These are phyloP conservation scores for Acyrthosiphon pisum DNA, from an alignment of 1,140 invertebrate genomes.

Conservation along the genomic window DNA sequence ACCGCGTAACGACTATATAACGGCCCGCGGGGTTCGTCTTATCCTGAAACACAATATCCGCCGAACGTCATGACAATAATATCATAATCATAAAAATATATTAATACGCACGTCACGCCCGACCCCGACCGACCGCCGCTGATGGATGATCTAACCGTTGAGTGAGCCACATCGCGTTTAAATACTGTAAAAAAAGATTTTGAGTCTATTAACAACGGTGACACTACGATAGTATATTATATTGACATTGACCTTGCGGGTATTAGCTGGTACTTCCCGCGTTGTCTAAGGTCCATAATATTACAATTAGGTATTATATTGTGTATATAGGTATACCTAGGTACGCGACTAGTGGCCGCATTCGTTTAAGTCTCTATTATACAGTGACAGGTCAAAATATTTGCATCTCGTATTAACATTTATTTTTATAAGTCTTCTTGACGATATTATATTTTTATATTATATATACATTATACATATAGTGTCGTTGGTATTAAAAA, in stretches of 20 bases:
- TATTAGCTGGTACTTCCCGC: not conserved
- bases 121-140: not conserved
- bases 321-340: not conserved
- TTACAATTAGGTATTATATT: not conserved
- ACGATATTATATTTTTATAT: not conserved
- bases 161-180: not conserved
- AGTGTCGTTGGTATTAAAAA: not conserved
- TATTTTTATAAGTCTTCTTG: not conserved
- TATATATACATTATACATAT: not conserved
- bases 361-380: constrained; percentile 6
- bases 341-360: not conserved
- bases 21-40: not conserved
- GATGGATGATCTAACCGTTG: not conserved
- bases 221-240: not conserved
- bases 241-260: not conserved
- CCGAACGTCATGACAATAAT: constrained; percentile 12
- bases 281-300: not conserved
- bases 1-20: not conserved
- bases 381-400: constrained; percentile 6
- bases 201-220: not conserved
- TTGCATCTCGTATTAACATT: constrained; percentile 3
- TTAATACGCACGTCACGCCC: not conserved
- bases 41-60: not conserved
- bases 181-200: constrained; percentile 7
- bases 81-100: not conserved